Evolutionary conservation across 2,888 invertebrate genomes (phyloP), one percentile per base, ranked within the genome.

Genomic region (Antheraea assamensis): DNA sequence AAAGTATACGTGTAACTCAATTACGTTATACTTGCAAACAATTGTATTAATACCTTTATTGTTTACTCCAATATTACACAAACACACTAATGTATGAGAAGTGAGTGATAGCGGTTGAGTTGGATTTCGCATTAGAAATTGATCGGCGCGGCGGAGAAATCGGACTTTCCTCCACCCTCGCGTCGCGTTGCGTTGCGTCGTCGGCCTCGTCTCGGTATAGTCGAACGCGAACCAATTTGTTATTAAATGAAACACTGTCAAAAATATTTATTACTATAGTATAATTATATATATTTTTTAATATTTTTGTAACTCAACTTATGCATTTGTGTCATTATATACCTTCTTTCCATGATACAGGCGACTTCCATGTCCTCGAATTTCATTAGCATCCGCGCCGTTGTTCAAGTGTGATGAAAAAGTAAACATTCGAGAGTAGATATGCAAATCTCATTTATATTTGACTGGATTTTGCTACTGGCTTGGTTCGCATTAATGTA

Each of bases 141-240:
- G 68, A 68, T 35, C 24, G 68, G 76, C n/a, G n/a, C n/a, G 68
- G 15, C 76, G 76, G 79, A 79, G 83, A 83, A 83, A 84, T 81
- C 80, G 75, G 78, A 82, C 82, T 84, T 84, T 82, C 84, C 83
- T n/a, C n/a, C n/a, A 84, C 83, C 85, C 85, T 80, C 75, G 75
- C 75, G 76, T 71, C n/a, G n/a, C n/a, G n/a, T n/a, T n/a, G 75
- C 74, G 79, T 68, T 76, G 58, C 7, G 10, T 58, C 58, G 58
- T 58, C 52, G 76, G 76, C 61, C 61, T 30, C 30, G 27, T 30
- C 61, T 64, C 15, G 30, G 61, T 30, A 30, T 27, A 64, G 70
- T 72, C 73, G 75, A 74, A 70, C 73, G 71, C 74, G 61, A n/a
- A 68, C 74, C 71, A 73, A 52, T 52, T 52, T 31, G 58, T 49